These are phyloP conservation scores for Dicentrarchus labrax DNA, from an alignment of 2,113 vertebrate species.

Conservation along the genomic window DNA sequence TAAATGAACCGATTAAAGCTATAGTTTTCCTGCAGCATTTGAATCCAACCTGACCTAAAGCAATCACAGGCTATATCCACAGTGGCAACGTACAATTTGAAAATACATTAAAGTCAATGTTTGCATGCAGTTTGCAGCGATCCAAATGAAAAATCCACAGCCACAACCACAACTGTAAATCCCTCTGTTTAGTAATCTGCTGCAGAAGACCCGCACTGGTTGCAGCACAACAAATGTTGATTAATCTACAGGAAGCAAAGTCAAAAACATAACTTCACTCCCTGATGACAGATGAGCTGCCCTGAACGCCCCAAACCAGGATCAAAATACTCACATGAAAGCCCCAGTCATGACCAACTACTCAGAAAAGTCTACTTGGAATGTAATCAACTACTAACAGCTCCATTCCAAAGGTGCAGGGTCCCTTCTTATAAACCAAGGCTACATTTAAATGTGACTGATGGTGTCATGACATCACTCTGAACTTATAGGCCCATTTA, in stretches of 20 bases:
- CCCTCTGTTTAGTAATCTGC: background rate
- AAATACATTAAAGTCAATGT: background rate
- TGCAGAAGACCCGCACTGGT: background rate
- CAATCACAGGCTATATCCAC: background rate
- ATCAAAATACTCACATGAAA: conserved; percentile 49
- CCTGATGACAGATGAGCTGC: background rate
- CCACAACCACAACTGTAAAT: background rate
- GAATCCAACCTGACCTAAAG: background rate
- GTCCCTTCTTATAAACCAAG: conserved; percentile 75
- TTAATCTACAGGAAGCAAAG: background rate
- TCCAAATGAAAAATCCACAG: background rate
- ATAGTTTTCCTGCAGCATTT: background rate
- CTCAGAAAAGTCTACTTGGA: conserved; percentile 6
- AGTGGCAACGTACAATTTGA: background rate
- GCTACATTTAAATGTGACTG: conserved; percentile 81
- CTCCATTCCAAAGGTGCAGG: conserved; percentile 32
- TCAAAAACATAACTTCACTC: background rate
- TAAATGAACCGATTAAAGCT: background rate
- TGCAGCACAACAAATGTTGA: background rate
- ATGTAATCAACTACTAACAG: conserved; percentile 36
- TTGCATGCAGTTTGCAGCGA: background rate
- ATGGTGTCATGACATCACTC: conserved; percentile 79
- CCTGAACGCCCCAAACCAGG: background rate
- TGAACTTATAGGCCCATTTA: conserved; percentile 71
- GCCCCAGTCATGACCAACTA: conserved; percentile 30